These are phyloP conservation scores for Ennomos quercinarius DNA, from an alignment of 2,888 invertebrate species.

Conservation along the genomic window DNA sequence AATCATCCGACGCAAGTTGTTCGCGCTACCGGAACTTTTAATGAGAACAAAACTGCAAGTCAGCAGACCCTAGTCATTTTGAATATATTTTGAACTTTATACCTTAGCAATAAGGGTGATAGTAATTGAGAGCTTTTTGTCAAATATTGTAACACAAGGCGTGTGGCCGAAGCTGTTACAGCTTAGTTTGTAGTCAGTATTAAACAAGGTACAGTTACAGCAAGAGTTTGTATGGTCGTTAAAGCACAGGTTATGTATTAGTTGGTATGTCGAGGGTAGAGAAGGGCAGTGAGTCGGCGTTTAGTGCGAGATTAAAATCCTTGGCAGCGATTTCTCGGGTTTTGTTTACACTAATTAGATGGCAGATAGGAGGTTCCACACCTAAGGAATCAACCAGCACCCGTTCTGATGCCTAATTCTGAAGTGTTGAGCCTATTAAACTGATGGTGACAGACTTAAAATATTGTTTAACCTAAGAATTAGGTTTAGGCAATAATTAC, in stretches of 20 bases:
- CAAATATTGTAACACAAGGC: conserved; percentile 17
- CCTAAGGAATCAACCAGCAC: neutral
- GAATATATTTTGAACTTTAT: conserved; percentile 6
- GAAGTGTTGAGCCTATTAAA: too few relatives aligned
- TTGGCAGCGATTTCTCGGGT: conserved; percentile 32
- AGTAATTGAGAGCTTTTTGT: neutral
- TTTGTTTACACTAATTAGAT: conserved; percentile 40
- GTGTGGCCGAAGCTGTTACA: conserved; percentile 18
- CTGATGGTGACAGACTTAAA: too few relatives aligned
- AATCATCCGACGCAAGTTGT: conserved; percentile 19
- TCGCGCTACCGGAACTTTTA: conserved; percentile 45
- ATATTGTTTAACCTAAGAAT: too few relatives aligned
- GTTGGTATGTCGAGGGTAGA: conserved; percentile 2
- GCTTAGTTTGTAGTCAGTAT: conserved; percentile 5
- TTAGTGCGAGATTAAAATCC: conserved; percentile 27
- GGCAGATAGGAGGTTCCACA: conserved; percentile 18
- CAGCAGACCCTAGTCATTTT: conserved; percentile 11
- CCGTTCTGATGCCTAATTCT: too few relatives aligned
- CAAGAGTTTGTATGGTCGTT: conserved; percentile 2
- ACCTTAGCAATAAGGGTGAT: neutral
- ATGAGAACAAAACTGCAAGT: conserved; percentile 43
- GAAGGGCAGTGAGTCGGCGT: conserved; percentile 37
- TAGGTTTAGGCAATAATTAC: too few relatives aligned
- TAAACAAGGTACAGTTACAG: neutral
- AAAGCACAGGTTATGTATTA: conserved; percentile 11